These are phyloP conservation scores for Caenorhabditis sp. DNA, from an alignment of 2,888 invertebrate species.

Conservation along the genomic window DNA sequence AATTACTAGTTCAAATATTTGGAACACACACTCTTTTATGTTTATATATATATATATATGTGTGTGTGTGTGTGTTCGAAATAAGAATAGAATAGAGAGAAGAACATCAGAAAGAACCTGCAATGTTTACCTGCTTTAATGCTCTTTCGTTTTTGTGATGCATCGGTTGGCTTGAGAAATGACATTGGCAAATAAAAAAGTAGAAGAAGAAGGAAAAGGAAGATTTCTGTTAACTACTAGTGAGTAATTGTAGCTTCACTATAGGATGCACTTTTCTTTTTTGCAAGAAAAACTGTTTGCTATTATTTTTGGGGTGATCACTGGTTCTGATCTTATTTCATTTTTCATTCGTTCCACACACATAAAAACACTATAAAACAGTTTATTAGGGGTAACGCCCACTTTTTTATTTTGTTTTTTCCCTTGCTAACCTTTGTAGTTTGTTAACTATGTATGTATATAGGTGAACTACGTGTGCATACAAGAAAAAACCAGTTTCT, in stretches of 20 bases:
- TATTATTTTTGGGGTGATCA: too few species aligned
- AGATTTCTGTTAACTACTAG: not conserved
- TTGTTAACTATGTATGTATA: not conserved
- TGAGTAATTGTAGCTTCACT: not conserved
- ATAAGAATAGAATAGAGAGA: too few species aligned
- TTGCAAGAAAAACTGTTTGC: too few species aligned
- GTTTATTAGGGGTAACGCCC: not conserved
- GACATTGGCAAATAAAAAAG: not conserved
- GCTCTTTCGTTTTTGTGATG: too few species aligned
- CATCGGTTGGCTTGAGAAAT: not conserved
- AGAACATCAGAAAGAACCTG: too few species aligned
- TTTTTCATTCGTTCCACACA: not conserved
- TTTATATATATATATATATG: too few species aligned
- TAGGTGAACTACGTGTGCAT: conserved; percentile 12
- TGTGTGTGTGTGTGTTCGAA: too few species aligned
- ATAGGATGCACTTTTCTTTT: not conserved
- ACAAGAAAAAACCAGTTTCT: not conserved
- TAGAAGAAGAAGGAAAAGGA: too few species aligned
- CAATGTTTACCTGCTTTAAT: too few species aligned
- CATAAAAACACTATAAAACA: not conserved
- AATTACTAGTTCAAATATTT: not conserved
- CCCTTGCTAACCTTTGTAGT: not conserved
- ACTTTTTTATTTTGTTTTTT: not conserved
- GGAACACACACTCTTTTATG: too few species aligned
- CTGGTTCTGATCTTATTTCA: too few species aligned